phyloP scores from a whole-genome alignment of 2,797 vertebrate species.

The Phataginus tricuspis region DNA sequence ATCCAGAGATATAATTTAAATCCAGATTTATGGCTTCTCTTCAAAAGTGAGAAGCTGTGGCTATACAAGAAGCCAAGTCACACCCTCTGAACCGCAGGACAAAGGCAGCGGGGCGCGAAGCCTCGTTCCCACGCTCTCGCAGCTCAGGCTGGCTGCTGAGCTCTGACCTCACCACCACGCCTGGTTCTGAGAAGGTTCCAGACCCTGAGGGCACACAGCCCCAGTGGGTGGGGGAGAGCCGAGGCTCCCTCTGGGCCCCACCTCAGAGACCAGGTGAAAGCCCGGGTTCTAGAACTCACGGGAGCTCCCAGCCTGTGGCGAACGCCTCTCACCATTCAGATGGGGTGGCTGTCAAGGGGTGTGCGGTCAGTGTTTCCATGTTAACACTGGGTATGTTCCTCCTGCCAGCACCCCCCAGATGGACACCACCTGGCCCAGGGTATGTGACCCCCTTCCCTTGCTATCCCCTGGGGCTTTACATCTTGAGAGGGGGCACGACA shows the following conservation, averaged over 20 bases:
- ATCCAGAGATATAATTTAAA: neutral
- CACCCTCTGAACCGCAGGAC: accelerated
- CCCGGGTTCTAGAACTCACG: too few relatives aligned
- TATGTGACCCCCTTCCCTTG: too few relatives aligned
- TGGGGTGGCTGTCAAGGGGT: neutral
- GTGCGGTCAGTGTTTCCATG: too few relatives aligned
- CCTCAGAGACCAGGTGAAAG: too few relatives aligned
- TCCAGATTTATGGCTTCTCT: neutral
- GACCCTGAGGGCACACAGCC: neutral
- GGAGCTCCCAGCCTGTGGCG: too few relatives aligned
- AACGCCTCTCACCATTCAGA: neutral
- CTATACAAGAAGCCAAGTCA: neutral
- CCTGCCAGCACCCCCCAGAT: accelerated
- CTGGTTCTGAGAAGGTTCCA: neutral
- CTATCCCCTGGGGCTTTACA: too few relatives aligned
- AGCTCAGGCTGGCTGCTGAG: too few relatives aligned
- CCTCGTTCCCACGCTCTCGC: neutral
- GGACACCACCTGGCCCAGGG: neutral
- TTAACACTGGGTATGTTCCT: accelerated
- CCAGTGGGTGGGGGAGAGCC: too few relatives aligned
- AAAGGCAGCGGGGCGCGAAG: accelerated
- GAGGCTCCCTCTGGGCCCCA: neutral
- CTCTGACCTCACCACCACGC: too few relatives aligned
- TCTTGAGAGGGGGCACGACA: too few relatives aligned
- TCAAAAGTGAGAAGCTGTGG: neutral